A percentile compares a stretch with the other conserved stretches of the same genome.
Evolutionary conservation across 1,140 invertebrate genomes (phyloP).

Genomic region (Penaeus japonicus): DNA sequence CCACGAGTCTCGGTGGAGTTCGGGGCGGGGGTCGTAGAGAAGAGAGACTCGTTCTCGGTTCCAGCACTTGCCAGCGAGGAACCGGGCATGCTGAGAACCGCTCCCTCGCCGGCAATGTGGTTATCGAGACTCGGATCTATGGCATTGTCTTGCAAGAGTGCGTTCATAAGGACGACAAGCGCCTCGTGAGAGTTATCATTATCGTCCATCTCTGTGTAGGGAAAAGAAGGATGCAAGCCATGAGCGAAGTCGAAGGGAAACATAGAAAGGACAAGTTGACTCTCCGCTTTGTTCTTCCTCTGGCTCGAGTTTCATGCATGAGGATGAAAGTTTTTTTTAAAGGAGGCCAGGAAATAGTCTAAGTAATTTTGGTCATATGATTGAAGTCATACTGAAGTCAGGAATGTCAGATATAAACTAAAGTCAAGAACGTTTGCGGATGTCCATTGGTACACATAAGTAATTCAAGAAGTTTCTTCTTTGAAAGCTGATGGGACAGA

Average conservation of each 20-base stretch:
- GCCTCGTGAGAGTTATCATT: conserved; percentile 39
- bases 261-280: neutral
- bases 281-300: too few species aligned
- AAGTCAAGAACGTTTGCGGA: too few species aligned
- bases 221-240: conserved; percentile 29
- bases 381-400: too few species aligned
- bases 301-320: too few species aligned
- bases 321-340: too few species aligned
- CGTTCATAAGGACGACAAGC: conserved; percentile 45
- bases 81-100: neutral
- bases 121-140: conserved; percentile 24
- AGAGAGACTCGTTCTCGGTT: neutral
- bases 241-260: neutral
- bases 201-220: conserved; percentile 36
- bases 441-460: too few species aligned
- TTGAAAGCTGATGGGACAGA: too few species aligned
- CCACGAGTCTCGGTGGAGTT: conserved; percentile 17
- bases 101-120: neutral
- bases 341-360: too few species aligned
- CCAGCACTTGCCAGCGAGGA: neutral
- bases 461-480: too few species aligned
- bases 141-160: conserved; percentile 45
- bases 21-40: neutral
- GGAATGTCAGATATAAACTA: too few species aligned
- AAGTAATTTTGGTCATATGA: too few species aligned